These are phyloP conservation scores for Hippocampus guttulatus DNA, from an alignment of 2,113 vertebrate species.

Conservation along the genomic window DNA sequence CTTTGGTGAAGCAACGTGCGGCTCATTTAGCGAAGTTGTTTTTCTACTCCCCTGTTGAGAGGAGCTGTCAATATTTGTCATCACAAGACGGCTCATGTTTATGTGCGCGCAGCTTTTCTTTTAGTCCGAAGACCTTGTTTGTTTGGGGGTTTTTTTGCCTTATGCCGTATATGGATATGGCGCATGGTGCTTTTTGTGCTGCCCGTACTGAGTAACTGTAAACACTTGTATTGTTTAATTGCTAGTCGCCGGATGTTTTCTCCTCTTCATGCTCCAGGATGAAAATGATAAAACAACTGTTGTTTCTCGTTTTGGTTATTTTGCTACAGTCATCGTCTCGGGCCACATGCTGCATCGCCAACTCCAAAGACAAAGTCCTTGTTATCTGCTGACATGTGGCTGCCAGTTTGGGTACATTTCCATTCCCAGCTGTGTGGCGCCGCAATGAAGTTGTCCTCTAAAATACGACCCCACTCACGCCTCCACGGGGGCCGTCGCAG, in stretches of 20 bases:
- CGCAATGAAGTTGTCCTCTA: slow-evolving; percentile 35
- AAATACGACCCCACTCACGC: slow-evolving; percentile 22
- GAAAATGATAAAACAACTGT: neutral
- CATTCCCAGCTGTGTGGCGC: slow-evolving; percentile 25
- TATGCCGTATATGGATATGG: neutral
- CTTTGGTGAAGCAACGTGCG: neutral
- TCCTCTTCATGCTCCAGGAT: neutral
- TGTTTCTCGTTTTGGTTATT: too few species aligned
- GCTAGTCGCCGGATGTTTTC: neutral
- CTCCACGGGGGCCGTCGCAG: slow-evolving; percentile 30
- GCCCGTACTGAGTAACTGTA: neutral
- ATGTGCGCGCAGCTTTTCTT: neutral
- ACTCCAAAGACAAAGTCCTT: slow-evolving; percentile 15
- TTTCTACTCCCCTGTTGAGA: neutral
- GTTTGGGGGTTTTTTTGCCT: too few species aligned
- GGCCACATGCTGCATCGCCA: neutral
- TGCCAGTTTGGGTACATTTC: slow-evolving; percentile 42
- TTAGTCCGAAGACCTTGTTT: neutral
- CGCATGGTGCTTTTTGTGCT: neutral
- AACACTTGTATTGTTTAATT: neutral
- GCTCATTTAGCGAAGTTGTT: neutral
- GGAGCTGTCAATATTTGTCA: neutral
- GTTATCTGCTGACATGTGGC: slow-evolving; percentile 29
- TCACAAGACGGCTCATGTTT: neutral
- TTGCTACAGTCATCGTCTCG: neutral